phyloP scores from a whole-genome alignment of 2,888 invertebrate genomes.

The Linyphia triangularis region DNA sequence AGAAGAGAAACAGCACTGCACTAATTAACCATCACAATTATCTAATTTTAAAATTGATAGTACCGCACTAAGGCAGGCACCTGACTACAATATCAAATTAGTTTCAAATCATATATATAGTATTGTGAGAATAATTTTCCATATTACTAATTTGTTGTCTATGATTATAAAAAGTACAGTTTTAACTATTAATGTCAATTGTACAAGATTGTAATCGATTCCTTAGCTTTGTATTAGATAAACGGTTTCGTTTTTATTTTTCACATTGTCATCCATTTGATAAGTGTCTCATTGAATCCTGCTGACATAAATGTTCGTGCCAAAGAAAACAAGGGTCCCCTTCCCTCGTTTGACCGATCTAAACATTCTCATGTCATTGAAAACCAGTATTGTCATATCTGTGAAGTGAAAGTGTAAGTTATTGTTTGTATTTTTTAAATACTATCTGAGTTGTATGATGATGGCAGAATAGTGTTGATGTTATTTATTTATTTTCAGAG shows the following conservation, averaged over 20 bases:
- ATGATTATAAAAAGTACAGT: too few species aligned
- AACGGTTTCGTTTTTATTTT: constrained; percentile 84
- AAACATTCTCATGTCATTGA: constrained; percentile 96
- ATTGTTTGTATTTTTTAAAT: neutral
- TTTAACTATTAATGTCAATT: too few species aligned
- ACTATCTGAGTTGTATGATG: neutral
- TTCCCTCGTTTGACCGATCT: constrained; percentile 91
- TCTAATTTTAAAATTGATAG: too few species aligned
- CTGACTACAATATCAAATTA: too few species aligned
- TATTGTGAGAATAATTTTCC: too few species aligned
- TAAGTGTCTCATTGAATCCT: constrained; percentile 91
- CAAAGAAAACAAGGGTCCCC: constrained; percentile 82
- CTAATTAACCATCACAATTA: too few species aligned
- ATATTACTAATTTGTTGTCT: too few species aligned
- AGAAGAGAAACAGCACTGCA: too few species aligned
- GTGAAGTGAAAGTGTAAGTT: constrained; percentile 84
- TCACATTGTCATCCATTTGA: constrained; percentile 88
- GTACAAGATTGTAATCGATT: too few species aligned
- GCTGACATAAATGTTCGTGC: constrained; percentile 87
- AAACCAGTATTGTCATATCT: constrained; percentile 95
- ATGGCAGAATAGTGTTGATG: neutral
- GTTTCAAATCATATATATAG: too few species aligned
- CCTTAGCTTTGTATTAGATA: constrained; percentile 77
- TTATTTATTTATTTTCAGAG: constrained; percentile 82
- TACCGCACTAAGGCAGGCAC: too few species aligned